These are phyloP conservation scores for Chrysomela aeneicollis DNA, from an alignment of 2,888 invertebrate species.

Conservation along the genomic window DNA sequence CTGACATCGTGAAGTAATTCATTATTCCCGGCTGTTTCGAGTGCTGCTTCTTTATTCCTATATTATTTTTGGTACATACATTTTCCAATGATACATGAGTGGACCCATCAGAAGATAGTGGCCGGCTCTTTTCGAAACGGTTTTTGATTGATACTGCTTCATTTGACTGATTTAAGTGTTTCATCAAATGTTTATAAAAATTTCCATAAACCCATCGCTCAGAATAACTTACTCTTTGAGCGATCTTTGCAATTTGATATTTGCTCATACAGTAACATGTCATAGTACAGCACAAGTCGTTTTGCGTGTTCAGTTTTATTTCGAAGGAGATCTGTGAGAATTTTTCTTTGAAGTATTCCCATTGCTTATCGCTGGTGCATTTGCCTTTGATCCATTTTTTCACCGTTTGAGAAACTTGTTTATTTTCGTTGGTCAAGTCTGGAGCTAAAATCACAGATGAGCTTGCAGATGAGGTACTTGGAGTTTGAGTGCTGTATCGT, in stretches of 20 bases:
- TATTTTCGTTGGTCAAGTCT: not conserved
- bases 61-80: not conserved
- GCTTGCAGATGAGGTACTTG: not conserved
- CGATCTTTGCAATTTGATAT: not conserved
- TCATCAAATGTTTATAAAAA: too few relatives aligned
- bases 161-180: too few relatives aligned
- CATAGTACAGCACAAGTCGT: not conserved
- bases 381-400: not conserved
- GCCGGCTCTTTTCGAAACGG: too few relatives aligned
- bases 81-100: too few relatives aligned
- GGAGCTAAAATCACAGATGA: not conserved
- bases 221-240: not conserved
- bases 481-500: not conserved
- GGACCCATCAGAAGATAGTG: too few relatives aligned
- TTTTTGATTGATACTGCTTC: too few relatives aligned
- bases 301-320: not conserved
- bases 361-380: not conserved
- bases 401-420: not conserved
- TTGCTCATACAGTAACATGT: not conserved
- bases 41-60: not conserved
- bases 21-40: too few relatives aligned
- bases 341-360: not conserved
- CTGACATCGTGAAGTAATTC: too few relatives aligned
- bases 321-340: not conserved
- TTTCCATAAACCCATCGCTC: not conserved